Base-by-base conservation (phyloP, 2,113 vertebrate genomes). In the Chamaea fasciata region DNA sequence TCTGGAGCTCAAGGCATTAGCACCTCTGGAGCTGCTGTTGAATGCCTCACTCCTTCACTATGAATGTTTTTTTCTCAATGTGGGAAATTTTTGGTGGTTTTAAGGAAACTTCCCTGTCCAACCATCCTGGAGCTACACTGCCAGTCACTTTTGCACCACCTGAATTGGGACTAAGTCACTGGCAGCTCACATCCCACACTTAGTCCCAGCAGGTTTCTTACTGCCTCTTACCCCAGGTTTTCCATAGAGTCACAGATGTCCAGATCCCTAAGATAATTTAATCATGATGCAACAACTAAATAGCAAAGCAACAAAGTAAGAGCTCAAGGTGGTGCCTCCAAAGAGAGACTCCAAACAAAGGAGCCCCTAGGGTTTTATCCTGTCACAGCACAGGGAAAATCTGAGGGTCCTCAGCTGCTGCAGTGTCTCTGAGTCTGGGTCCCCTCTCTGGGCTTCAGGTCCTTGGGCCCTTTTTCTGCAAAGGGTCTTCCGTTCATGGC, bases 241-340 rank as follows among this genome's bases (percentile, higher is more conserved):
- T 60, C 52, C 41, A 16, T 18, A 27, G 46, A 60, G 21, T 76
- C n/a, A 68, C 39, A 41, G 11, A 31, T 0, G 0, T 47, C 9
- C 39, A 35, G 47, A 53, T 60, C 39, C 20, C 21, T 23, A 27
- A 68, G 31, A 19, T 41, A 76, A 41, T 89, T 35, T 53, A 68
- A 47, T 55, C n/a, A 22, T 53, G n/a, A 30, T 41, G 11, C 46
- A 47, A 9, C 22, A 82, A 46, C 46, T 52, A 39, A 75, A 60
- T 41, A 46, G 49, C 13, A 63, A 55, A 47, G 13, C 16, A 63
- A 35, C 30, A 68, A 75, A 88, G 31, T 50, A 57, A 53, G n/a
- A 47, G 11, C 39, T 89, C 0, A 1, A 68, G 46, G 39, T 68
- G 39, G 11, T 75, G 17, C 24, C 46, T 83, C 78, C 3, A 8